A percentile compares a stretch with the other conserved stretches of the same genome.
Evolutionary conservation across 2,797 vertebrate genomes (phyloP).

Genomic region (Falco biarmicus): DNA sequence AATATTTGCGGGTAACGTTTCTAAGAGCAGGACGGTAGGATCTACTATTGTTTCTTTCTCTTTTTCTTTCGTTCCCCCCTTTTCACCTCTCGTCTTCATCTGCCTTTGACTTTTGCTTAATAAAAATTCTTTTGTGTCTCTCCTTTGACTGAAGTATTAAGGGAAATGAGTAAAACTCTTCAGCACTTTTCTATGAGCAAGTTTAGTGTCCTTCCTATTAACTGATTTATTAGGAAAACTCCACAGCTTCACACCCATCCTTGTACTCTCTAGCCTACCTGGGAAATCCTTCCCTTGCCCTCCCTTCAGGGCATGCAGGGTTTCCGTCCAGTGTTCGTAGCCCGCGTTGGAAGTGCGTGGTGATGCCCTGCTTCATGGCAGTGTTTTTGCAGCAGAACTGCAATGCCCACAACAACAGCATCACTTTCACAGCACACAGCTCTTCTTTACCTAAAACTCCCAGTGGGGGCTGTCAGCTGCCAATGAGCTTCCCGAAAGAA

Average conservation of each 20-base stretch:
- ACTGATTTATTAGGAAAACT: not conserved
- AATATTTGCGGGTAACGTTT: not conserved
- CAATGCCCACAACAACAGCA: not conserved
- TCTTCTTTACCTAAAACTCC: not conserved
- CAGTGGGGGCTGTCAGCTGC: not conserved
- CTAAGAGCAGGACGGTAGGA: not conserved
- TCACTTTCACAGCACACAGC: not conserved
- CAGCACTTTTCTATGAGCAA: not conserved
- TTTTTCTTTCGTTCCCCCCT: not conserved
- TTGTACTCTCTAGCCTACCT: not conserved
- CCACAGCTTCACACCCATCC: not conserved
- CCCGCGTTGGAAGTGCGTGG: accelerated
- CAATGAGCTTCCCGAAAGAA: constrained; percentile 14
- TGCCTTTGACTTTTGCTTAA: not conserved
- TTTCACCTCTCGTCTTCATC: not conserved
- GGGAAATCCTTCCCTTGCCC: not conserved
- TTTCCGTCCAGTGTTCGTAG: not conserved
- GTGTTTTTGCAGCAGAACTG: not conserved
- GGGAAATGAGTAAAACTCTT: not conserved
- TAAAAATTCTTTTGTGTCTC: not conserved
- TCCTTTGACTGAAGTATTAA: not conserved
- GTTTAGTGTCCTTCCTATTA: not conserved
- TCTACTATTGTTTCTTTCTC: not conserved
- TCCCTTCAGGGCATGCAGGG: not conserved
- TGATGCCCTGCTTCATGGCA: not conserved